phyloP scores from a whole-genome alignment of 2,888 invertebrate species.

The Pherbina coryleti region DNA sequence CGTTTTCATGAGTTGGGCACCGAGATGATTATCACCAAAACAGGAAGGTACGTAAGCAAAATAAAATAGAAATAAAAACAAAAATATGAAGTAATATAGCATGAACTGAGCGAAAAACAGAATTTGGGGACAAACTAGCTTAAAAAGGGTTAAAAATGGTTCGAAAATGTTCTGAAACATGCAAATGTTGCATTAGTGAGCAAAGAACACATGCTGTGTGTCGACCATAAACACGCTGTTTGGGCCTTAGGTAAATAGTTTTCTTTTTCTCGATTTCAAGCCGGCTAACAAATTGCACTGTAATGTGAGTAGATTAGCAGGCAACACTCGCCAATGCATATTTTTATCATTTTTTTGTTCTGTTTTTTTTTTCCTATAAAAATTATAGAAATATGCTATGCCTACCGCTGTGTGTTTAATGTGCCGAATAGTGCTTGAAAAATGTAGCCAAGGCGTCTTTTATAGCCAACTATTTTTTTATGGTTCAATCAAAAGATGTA shows the following conservation, averaged over 20 bases:
- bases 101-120: background rate
- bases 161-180: slow-evolving; percentile 46
- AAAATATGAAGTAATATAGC: background rate
- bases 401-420: slow-evolving; percentile 3
- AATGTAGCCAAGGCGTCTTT: background rate
- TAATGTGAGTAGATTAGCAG: slow-evolving; percentile 56
- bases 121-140: background rate
- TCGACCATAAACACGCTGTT: slow-evolving; percentile 42
- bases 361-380: slow-evolving; percentile 36
- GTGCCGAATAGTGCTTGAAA: background rate
- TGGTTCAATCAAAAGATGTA: background rate
- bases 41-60: slow-evolving; percentile 81
- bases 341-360: slow-evolving; percentile 52
- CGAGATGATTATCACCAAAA: slow-evolving; percentile 98
- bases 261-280: slow-evolving; percentile 17
- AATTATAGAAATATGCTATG: slow-evolving; percentile 3
- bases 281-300: slow-evolving; percentile 52
- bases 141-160: background rate
- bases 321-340: slow-evolving; percentile 49
- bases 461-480: background rate
- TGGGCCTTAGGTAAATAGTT: slow-evolving; percentile 7
- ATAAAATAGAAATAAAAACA: slow-evolving; percentile 3
- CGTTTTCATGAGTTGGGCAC: slow-evolving; percentile 95
- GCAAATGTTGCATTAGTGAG: slow-evolving; percentile 53
- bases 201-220: slow-evolving; percentile 37